These are phyloP conservation scores for Astropecten irregularis DNA, from an alignment of 53 echinoderm and acorn worm species.

Conservation along the genomic window DNA sequence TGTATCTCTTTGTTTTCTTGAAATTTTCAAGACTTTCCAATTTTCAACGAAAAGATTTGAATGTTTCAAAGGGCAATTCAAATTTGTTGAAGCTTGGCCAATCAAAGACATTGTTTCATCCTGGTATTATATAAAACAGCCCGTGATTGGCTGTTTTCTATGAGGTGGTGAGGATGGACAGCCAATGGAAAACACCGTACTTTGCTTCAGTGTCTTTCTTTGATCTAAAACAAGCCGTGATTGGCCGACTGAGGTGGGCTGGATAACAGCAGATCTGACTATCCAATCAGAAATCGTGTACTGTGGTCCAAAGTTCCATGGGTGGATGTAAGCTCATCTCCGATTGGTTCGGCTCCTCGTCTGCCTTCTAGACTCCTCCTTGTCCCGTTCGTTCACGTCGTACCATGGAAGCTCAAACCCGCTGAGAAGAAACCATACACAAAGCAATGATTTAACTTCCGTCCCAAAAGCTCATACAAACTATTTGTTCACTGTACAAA, in stretches of 20 bases:
- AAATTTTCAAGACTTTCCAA: too few species aligned
- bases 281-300: slow-evolving; percentile 45
- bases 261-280: too few species aligned
- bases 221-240: neutral
- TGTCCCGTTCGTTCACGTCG: slow-evolving; percentile 69
- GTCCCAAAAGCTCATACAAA: neutral
- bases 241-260: slow-evolving; percentile 3
- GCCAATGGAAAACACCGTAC: neutral
- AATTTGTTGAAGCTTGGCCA: too few species aligned
- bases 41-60: too few species aligned
- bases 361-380: slow-evolving; percentile 79
- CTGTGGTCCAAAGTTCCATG: neutral
- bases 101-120: too few species aligned
- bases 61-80: too few species aligned
- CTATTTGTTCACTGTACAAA: neutral
- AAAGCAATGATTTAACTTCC: neutral
- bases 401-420: slow-evolving; percentile 95
- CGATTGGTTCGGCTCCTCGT: slow-evolving; percentile 76
- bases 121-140: neutral
- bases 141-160: slow-evolving; percentile 2
- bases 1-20: too few species aligned
- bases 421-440: slow-evolving; percentile 41
- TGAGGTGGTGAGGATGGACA: neutral
- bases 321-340: slow-evolving; percentile 53
- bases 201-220: too few species aligned